Conservation (phyloP, 2,888 invertebrate genomes). For the Heliconius aoede region DNA sequence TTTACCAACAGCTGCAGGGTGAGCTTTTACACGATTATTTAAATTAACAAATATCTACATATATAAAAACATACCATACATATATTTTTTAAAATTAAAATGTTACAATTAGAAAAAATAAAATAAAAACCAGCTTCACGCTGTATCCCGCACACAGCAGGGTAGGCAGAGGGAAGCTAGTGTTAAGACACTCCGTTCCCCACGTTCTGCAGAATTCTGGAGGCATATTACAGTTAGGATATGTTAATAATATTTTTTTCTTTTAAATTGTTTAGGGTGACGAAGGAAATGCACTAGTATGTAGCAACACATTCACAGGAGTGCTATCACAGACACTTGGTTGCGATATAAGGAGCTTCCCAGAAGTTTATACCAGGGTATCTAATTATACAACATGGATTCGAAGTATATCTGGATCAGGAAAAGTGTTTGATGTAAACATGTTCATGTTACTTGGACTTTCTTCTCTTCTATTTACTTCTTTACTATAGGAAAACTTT, state of each 20-base stretch:
- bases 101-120: no score
- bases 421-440: conserved; percentile 54
- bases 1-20: conserved; percentile 60
- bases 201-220: no score
- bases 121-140: no score
- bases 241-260: no score
- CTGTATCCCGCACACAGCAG: no score
- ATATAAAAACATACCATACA: no score
- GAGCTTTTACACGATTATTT: conserved; percentile 49
- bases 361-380: conserved; percentile 64
- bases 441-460: conserved; percentile 53
- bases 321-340: conserved; percentile 54
- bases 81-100: no score
- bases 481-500: conserved; percentile 41
- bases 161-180: no score
- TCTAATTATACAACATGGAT: conserved; percentile 64
- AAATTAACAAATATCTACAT: background rate
- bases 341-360: conserved; percentile 52
- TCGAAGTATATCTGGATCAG: conserved; percentile 54
- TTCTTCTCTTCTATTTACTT: conserved; percentile 52
- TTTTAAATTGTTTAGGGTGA: conserved; percentile 56
- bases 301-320: conserved; percentile 59
- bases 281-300: conserved; percentile 59
- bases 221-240: no score
- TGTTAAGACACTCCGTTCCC: no score